phyloP scores from a whole-genome alignment of 2,113 vertebrate species.

The Lycaon pictus region DNA sequence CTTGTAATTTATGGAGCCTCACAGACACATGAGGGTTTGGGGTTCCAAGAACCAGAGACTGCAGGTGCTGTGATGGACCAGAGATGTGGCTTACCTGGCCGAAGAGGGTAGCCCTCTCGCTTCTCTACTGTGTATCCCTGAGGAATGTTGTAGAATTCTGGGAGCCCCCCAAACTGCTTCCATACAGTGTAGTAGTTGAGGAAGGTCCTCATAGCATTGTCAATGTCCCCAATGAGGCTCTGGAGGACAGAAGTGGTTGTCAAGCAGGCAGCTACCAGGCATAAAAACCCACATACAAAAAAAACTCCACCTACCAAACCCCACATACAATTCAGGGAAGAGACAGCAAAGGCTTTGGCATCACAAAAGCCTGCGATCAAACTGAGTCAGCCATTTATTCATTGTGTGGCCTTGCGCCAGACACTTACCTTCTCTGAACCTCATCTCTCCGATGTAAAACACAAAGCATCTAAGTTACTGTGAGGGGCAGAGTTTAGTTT shows the following conservation, averaged over 20 bases:
- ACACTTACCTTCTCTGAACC: not conserved
- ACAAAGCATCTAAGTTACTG: not conserved
- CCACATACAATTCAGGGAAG: not conserved
- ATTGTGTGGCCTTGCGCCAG: not conserved
- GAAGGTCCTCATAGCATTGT: slow-evolving; percentile 95
- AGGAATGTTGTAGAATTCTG: slow-evolving; percentile 99
- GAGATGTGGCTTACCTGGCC: slow-evolving; percentile 90
- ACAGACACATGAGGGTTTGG: not conserved
- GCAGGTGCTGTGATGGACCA: too few relatives aligned
- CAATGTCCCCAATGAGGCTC: slow-evolving; percentile 96
- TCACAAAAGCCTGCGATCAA: not conserved
- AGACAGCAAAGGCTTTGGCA: not conserved
- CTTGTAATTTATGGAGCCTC: not conserved
- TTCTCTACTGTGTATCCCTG: slow-evolving; percentile 98
- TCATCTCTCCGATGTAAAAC: not conserved
- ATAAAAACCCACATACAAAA: not conserved
- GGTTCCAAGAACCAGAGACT: not conserved
- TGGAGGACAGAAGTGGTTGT: slow-evolving; percentile 77
- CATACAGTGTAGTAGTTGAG: slow-evolving; percentile 98
- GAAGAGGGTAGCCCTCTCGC: slow-evolving; percentile 96
- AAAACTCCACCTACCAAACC: not conserved
- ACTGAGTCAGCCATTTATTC: not conserved
- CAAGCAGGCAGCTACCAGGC: slow-evolving; percentile 11
- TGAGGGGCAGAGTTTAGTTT: slow-evolving; percentile 14
- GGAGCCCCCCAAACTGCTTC: slow-evolving; percentile 98